Base-by-base conservation (phyloP, 2,888 invertebrate species). In the Drosophila tripunctata region DNA sequence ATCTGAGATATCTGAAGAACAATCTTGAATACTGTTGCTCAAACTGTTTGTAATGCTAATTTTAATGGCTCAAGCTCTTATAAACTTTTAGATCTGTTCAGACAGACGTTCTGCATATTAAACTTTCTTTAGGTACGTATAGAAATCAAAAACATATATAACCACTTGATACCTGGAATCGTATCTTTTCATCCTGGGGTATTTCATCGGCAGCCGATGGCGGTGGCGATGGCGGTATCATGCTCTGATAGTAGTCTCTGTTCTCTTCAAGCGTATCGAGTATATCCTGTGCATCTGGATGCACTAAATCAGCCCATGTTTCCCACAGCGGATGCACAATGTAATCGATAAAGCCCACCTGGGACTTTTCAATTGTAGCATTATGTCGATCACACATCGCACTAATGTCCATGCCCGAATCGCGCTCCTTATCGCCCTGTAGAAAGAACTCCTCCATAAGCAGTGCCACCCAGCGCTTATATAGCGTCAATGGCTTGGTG, bases 291-390 rank as follows among this genome's bases (percentile, higher is more conserved):
- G 99, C 99, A 91, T 99, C 99, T 2, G 99, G 99, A 92, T 99
- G 98, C 44, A 99, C 99, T 72, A 99, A 93, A 92, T 99, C 99
- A 8, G 98, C 99, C 99, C 99, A 99, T 51, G 99, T 99, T 92
- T 99, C 99, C 98, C 99, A 99, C 68, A 99, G 93, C 2, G 99
- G 99, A 92, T 99, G 99, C 35, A 99, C 99, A 90, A 99, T 99
- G 92, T 99, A 99, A 93, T 99, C 99, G 91, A 99, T 99, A 92
- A 99, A 99, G 85, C 99, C 99, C 90, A 99, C 98, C 94, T 99
- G 99, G 88, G 98, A 96, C 93, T 99, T 99, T 92, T 99, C 99
- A 90, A 99, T 96, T 33, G 98, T 98, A 47, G 99, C 96, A 90
- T 97, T 98, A 90, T 96, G 96, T 80, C 99, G 94, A 92, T 99